Evolutionary conservation across 2,888 invertebrate species (phyloP).

Genomic region (Lycocerus yunnanus): DNA sequence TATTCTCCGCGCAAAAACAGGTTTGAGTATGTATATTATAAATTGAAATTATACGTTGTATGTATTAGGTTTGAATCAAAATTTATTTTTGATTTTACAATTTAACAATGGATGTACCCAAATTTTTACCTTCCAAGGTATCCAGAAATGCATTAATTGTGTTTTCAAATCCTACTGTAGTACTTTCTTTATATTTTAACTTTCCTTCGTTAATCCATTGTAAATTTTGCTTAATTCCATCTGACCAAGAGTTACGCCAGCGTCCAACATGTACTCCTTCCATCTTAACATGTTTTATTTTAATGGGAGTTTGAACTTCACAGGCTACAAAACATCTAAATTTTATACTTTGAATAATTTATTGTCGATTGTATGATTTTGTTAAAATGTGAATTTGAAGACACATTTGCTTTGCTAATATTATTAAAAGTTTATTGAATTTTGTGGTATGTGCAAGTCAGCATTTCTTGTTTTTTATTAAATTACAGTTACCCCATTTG

Average conservation of each 20-base stretch:
- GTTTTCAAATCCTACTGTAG: constrained; percentile 68
- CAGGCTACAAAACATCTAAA: not conserved
- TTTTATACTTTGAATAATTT: not conserved
- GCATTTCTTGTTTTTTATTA: no score
- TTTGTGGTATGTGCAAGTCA: no score
- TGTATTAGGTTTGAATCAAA: no score
- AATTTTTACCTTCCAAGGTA: constrained; percentile 66
- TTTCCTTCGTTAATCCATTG: constrained; percentile 69
- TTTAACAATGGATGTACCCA: constrained; percentile 73
- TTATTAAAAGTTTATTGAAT: no score
- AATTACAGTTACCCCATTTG: no score
- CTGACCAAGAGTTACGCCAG: constrained; percentile 64
- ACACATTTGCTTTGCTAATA: no score
- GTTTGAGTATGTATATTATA: no score
- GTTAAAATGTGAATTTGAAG: no score
- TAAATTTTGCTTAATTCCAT: constrained; percentile 65
- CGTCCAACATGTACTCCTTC: constrained; percentile 64
- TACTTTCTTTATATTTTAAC: constrained; percentile 68
- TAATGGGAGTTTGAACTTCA: constrained; percentile 21
- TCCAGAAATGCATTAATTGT: constrained; percentile 72
- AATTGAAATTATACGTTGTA: no score
- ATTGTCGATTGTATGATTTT: not conserved
- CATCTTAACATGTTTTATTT: constrained; percentile 45
- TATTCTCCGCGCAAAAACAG: no score
- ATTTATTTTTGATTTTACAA: constrained; percentile 18